Percentiles rank a stretch among this genome's conserved stretches.
Conservation (phyloP, 1,140 invertebrate genomes). For the Ips nitidus region DNA sequence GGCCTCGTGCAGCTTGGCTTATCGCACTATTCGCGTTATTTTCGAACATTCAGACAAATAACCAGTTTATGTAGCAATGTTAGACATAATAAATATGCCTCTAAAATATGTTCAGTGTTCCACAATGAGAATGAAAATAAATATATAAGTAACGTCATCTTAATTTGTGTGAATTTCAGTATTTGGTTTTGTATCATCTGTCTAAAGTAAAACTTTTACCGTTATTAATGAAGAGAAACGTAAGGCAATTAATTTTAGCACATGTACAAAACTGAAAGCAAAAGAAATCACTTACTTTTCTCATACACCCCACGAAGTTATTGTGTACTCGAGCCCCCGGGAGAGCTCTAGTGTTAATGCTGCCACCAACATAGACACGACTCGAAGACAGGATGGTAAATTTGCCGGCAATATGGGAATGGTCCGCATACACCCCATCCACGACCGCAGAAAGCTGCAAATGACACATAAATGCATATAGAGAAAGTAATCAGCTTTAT, state of each 20-base stretch:
- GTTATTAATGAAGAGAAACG: too few relatives aligned
- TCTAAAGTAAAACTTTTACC: too few relatives aligned
- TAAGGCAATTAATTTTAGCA: too few relatives aligned
- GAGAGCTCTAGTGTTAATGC: conserved; percentile 75
- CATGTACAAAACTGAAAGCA: neutral
- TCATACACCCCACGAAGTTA: conserved; percentile 93
- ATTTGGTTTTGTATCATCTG: too few relatives aligned
- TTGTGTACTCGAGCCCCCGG: conserved; percentile 81
- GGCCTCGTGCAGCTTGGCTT: neutral
- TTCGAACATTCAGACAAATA: too few relatives aligned
- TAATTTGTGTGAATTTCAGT: too few relatives aligned
- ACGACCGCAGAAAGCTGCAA: conserved; percentile 87
- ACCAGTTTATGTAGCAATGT: too few relatives aligned
- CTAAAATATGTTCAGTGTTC: too few relatives aligned
- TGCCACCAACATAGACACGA: conserved; percentile 85
- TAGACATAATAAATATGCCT: too few relatives aligned
- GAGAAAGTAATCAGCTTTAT: neutral
- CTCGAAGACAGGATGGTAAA: conserved; percentile 89
- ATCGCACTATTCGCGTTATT: neutral
- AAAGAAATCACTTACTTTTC: conserved; percentile 70
- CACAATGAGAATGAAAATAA: too few relatives aligned
- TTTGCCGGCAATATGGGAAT: conserved; percentile 87
- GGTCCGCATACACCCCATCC: conserved; percentile 88
- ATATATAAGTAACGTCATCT: too few relatives aligned
- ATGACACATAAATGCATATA: conserved; percentile 22